Base-by-base conservation (phyloP, 2,888 invertebrate genomes). In the Yponomeuta sedellus region DNA sequence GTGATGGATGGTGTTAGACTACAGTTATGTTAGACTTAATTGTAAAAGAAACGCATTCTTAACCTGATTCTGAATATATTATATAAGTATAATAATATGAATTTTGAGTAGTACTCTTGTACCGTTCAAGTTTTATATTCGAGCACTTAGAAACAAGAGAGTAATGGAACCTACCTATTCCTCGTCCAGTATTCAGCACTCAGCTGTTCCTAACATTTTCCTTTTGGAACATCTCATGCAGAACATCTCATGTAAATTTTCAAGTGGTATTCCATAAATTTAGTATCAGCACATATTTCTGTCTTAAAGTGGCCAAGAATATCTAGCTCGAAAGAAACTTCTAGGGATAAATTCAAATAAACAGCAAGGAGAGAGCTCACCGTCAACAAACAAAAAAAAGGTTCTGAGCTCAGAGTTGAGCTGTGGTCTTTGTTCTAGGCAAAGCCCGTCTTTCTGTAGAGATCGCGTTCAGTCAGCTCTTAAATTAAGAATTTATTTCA, bases 401-500 rank as follows among this genome's bases (percentile, higher is more conserved):
- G 4, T 5, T 5, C 44, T 16, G 44, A 52, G 44, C 16, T 16
- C 44, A 12, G 16, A 52, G 44, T 16, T 52, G 44, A 52, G 44
- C 44, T 16, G 44, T 16, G 77, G 79, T 61, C 61, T 61, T 61
- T 61, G 61, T 61, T 61, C 61, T 61, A 34, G 34, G 28, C 34
- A 34, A 61, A 83, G 85, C 44, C 44, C 44, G 44, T 52, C 44
- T 52, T 52, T 52, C 44, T 52, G 44, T 52, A 52, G 44, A 52
- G 83, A 85, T 85, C 83, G 83, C 83, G 80, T 85, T 86, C 85
- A 86, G 82, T 86, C 86, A 84, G 82, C 82, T 85, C 83, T 87
- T 85, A 88, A 87, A 87, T 88, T 86, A 87, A 85, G 86, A 88
- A 88, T 86, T 88, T 87, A 88, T 88, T 88, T 86, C 85, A 78